Base-by-base conservation (phyloP, 2,888 invertebrate species). In the Calephelis perditalis region DNA sequence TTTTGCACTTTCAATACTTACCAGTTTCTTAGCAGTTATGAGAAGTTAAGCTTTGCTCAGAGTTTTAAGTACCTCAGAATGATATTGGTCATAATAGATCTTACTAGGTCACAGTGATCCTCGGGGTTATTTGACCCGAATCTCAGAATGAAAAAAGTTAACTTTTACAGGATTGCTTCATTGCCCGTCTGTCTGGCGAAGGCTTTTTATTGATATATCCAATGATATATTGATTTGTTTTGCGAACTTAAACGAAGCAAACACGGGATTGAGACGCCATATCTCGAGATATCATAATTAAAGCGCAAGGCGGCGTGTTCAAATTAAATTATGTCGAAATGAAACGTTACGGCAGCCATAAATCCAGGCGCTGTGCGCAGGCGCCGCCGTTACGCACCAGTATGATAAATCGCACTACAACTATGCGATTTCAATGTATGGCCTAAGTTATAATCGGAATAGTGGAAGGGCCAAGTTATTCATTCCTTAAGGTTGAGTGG, bases 321-420 rank as follows among this genome's bases (percentile, higher is more conserved):
- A 73, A 73, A 77, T 75, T 75, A 77, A 77, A 75, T 76, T 76
- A 76, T 76, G 75, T 73, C 71, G 63, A 72, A 74, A 73, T 77
- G 69, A 76, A 76, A 76, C 69, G 71, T 76, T 73, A 76, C 71
- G 70, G 70, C 69, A 61, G 70, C 65, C 57, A 65, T 73, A 73
- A 72, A 71, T 70, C 49, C 26, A 49, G 49, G 26, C 65, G 65
- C 64, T 65, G 64, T 66, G 67, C 69, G 67, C 67, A 65, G 68
- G 70, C 70, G 71, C 69, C 68, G 68, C 69, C 63, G 70, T 71
- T 70, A 70, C 70, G 71, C 70, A 64, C 62, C 52, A 63, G 56
- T 60, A 65, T 75, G 76, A 81, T 82, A 77, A 76, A 81, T 79
- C 76, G 80, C 56, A 64, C 63, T 55, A 60, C 77, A 73, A 77